A percentile compares a stretch with the other conserved stretches of the same genome.
Conservation (phyloP, 2,113 vertebrate species). For the Tetrao urogallus region DNA sequence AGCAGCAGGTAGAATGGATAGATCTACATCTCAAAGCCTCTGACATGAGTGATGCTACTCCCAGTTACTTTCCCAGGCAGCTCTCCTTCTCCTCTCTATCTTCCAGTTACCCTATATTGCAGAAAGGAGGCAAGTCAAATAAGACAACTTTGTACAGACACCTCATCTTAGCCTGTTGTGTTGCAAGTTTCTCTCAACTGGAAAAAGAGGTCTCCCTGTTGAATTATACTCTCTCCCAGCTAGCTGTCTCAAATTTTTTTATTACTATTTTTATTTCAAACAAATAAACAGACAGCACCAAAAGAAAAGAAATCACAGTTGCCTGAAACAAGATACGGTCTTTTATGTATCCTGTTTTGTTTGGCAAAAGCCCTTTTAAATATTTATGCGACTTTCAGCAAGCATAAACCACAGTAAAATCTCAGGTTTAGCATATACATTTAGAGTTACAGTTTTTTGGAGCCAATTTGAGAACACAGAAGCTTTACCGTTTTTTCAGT, state of each 20-base stretch:
- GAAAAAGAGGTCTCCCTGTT: not conserved
- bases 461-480: not conserved
- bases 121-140: not conserved
- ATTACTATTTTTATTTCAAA: not conserved
- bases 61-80: not conserved
- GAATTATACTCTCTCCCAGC: not conserved
- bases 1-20: not conserved
- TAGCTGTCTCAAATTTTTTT: not conserved
- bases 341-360: not conserved
- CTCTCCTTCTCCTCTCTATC: not conserved
- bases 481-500: slow-evolving; percentile 9
- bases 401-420: not conserved
- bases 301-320: not conserved
- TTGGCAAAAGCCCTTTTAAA: not conserved
- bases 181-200: not conserved
- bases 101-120: not conserved
- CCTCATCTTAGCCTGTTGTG: not conserved
- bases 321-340: not conserved
- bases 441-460: not conserved
- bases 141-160: not conserved
- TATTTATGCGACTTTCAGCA: not conserved
- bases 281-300: not conserved
- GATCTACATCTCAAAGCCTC: not conserved
- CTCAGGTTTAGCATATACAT: not conserved
- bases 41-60: not conserved